These are phyloP conservation scores for Aspidiotus rigidus DNA, from an alignment of 2,888 invertebrate genomes.

Conservation along the genomic window DNA sequence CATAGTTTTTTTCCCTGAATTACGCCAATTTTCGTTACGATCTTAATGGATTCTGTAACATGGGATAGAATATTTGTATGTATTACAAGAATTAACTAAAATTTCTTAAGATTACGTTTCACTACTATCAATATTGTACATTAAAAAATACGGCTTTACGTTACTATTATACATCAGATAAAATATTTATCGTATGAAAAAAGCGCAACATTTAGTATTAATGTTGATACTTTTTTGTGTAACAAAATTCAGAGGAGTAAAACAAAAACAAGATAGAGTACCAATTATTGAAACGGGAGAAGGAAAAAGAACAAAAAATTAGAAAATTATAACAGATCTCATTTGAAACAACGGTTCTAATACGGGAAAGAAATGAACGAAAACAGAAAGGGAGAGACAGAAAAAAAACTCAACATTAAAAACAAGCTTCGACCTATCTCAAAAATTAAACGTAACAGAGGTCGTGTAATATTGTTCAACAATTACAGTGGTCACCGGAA, in stretches of 20 bases:
- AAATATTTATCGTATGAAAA: neutral
- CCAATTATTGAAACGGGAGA: neutral
- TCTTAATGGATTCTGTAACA: too few relatives aligned
- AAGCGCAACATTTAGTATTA: too few relatives aligned
- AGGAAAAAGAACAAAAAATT: neutral
- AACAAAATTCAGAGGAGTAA: too few relatives aligned
- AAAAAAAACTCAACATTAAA: constrained; percentile 2
- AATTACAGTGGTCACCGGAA: neutral
- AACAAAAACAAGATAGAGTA: too few relatives aligned
- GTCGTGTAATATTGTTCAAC: neutral
- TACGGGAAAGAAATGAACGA: neutral
- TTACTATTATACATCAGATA: neutral
- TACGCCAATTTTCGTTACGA: too few relatives aligned
- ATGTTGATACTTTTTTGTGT: too few relatives aligned
- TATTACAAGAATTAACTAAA: constrained; percentile 5
- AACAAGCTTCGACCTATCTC: neutral
- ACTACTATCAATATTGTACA: constrained; percentile 5
- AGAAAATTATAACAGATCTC: too few relatives aligned
- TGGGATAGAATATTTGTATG: too few relatives aligned
- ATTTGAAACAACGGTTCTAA: neutral
- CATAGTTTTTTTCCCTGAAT: too few relatives aligned
- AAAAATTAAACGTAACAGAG: neutral
- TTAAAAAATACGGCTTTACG: constrained; percentile 1
- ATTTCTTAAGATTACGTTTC: constrained; percentile 10
- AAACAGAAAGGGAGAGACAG: neutral